These are phyloP conservation scores for Cololabis saira DNA, from an alignment of 2,113 vertebrate genomes.

Conservation along the genomic window DNA sequence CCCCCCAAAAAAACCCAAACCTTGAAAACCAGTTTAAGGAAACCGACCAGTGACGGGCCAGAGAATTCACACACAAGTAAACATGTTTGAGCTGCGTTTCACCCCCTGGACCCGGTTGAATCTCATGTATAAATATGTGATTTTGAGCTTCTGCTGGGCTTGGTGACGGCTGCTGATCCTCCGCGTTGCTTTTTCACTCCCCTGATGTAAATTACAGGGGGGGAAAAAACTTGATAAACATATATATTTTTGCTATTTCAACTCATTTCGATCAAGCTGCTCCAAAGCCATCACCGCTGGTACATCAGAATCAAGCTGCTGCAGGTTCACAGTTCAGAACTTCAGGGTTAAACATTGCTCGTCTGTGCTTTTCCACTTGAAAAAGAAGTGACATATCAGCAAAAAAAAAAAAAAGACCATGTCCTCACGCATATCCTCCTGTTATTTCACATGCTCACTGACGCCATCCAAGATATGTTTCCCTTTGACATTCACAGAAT, in stretches of 20 bases:
- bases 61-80: background rate
- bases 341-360: slow-evolving; percentile 24
- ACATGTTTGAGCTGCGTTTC: no score
- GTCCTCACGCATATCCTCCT: slow-evolving; percentile 63
- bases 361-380: slow-evolving; percentile 43
- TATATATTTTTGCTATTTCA: background rate
- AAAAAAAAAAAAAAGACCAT: slow-evolving; percentile 24
- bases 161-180: slow-evolving; percentile 6
- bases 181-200: slow-evolving; percentile 7
- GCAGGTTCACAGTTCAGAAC: slow-evolving; percentile 30
- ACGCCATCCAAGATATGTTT: background rate
- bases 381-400: slow-evolving; percentile 70
- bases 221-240: background rate
- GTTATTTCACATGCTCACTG: slow-evolving; percentile 9
- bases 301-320: slow-evolving; percentile 17
- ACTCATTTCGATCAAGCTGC: slow-evolving; percentile 3
- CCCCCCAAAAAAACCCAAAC: background rate
- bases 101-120: slow-evolving; percentile 3
- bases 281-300: slow-evolving; percentile 11
- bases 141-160: slow-evolving; percentile 22
- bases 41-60: background rate
- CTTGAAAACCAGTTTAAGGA: background rate
- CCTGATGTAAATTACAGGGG: slow-evolving; percentile 2
- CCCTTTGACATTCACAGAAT: background rate
- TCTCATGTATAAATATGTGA: slow-evolving; percentile 35